phyloP scores from a whole-genome alignment of 2,113 vertebrate genomes.

The Dendrocopos noguchii region DNA sequence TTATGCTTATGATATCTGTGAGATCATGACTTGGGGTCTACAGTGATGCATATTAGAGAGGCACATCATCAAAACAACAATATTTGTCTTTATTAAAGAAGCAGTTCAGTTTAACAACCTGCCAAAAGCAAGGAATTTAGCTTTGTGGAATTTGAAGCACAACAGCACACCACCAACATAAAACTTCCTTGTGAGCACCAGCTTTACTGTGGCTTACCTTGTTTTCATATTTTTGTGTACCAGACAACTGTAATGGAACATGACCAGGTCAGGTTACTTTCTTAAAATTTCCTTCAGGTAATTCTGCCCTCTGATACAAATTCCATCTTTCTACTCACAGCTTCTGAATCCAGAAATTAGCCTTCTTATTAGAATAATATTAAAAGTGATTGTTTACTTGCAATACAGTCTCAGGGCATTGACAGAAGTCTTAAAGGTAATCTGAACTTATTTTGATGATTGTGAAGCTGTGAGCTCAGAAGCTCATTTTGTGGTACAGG shows the following conservation, averaged over 20 bases:
- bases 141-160: background rate
- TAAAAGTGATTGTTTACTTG: no score
- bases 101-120: background rate
- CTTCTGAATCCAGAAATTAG: background rate
- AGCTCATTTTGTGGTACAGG: background rate
- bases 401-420: background rate
- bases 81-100: background rate
- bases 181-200: background rate
- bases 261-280: background rate
- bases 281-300: background rate
- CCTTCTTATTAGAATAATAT: background rate
- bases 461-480: background rate
- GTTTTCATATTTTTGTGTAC: background rate
- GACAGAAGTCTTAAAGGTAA: background rate
- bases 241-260: background rate
- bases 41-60: background rate
- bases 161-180: background rate
- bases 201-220: fast-evolving
- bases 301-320: background rate
- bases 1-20: background rate
- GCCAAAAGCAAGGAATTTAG: background rate
- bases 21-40: background rate
- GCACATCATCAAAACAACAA: background rate
- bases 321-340: background rate
- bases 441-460: background rate